Base-by-base conservation (phyloP, 1,140 invertebrate species). In the Pseudobourletiella spinata region DNA sequence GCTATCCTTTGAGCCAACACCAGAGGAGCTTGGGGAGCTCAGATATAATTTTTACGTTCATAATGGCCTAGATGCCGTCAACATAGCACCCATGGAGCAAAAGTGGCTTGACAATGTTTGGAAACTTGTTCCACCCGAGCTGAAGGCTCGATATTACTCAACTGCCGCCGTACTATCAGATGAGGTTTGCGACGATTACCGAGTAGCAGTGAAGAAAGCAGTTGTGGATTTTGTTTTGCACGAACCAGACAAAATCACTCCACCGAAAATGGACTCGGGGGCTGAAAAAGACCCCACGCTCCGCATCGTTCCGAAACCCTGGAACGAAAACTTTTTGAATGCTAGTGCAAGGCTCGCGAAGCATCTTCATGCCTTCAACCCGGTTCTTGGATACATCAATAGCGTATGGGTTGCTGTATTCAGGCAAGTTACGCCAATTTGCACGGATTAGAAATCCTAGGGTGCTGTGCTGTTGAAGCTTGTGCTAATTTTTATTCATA, bases 41-140 rank as follows among this genome's bases (percentile, higher is more conserved):
- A 80, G 87, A 65, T 95, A 95, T 76, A 89, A 92, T 73, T 91
- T 91, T 76, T 95, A 93, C 70, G 83, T 94, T 55, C 84, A 86
- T 71, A 85, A 91, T 75, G 91, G 89, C 0, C 85, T 94, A 30
- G 89, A 92, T 72, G 90, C 89, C 35, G 82, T 85, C 57, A 84
- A 91, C 73, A 86, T 95, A 1, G 85, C 88, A 20, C 84, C 89
- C 1, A 81, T 95, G 70, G 80, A 82, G 52, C 65, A 75, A 6
- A 59, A 72, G 14, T 78, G 80, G 74, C 68, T 84, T 15, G 72
- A 79, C 6, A 79, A 80, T 64, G 81, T 84, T 51, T 72, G 79
- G 20, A 70, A 63, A 18, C 70, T 81, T 6, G 67, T 81, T 20
- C 74, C 78, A 0, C 3, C 18, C 0, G 69, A 72, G 30, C 73